Evolutionary conservation across 2,113 vertebrate genomes (phyloP).

Genomic region (Thermophis baileyi): DNA sequence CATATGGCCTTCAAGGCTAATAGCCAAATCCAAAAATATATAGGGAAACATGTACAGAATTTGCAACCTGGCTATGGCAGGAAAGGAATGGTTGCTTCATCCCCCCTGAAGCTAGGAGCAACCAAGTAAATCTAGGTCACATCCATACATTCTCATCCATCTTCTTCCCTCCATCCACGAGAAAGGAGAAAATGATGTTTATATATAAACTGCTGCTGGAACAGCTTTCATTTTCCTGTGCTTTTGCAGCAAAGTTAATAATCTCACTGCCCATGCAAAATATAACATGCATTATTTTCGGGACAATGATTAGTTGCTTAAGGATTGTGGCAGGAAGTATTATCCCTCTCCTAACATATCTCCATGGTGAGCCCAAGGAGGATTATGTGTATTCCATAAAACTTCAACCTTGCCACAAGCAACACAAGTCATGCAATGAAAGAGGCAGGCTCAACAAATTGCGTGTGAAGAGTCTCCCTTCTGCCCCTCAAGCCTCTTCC

Average conservation of each 20-base stretch:
- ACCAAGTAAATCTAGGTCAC: background rate
- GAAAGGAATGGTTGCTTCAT: background rate
- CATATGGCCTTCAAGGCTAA: background rate
- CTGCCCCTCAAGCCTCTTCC: no score
- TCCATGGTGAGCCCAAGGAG: no score
- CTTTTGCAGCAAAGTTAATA: background rate
- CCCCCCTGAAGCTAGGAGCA: background rate
- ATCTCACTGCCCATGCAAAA: background rate
- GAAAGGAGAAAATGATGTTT: background rate
- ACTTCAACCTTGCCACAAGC: background rate
- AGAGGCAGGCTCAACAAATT: background rate
- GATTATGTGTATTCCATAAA: background rate
- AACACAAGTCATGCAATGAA: background rate
- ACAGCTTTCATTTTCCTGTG: background rate
- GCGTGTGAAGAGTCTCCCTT: no score
- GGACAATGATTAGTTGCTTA: background rate
- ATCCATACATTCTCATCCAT: background rate
- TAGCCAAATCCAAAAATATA: background rate
- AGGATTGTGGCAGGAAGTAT: background rate
- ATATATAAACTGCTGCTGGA: background rate
- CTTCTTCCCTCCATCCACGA: background rate
- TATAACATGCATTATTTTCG: background rate
- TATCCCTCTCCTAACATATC: background rate
- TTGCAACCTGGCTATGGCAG: background rate
- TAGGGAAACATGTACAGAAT: background rate